A percentile compares a stretch with the other conserved stretches of the same genome.
These are phyloP conservation scores for Allygus modestus DNA, from an alignment of 2,888 invertebrate genomes.

Conservation along the genomic window DNA sequence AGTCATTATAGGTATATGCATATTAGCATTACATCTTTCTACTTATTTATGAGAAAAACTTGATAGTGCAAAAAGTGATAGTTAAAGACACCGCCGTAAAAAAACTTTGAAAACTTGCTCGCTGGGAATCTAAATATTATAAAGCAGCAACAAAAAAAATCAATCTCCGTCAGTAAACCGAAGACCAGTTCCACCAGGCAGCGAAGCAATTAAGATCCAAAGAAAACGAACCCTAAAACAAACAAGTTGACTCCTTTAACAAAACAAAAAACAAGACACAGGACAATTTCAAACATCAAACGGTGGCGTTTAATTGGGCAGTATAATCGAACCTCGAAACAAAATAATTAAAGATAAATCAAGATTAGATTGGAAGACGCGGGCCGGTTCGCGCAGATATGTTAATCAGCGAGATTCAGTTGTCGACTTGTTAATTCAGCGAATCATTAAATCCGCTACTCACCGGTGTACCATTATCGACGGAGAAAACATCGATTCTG, in stretches of 20 bases:
- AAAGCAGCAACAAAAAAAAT: too few relatives aligned
- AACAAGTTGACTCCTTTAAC: slow-evolving; percentile 16
- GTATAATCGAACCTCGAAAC: slow-evolving; percentile 5
- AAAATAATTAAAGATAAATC: slow-evolving; percentile 46
- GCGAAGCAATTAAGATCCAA: neutral
- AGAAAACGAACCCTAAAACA: neutral
- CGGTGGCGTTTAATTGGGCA: slow-evolving; percentile 35
- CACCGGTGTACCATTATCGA: slow-evolving; percentile 3
- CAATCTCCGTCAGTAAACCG: neutral
- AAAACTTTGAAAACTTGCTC: too few relatives aligned
- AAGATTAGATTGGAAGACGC: slow-evolving; percentile 14
- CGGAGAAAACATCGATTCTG: neutral
- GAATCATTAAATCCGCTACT: slow-evolving; percentile 14
- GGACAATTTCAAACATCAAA: slow-evolving; percentile 14
- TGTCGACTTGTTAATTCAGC: slow-evolving; percentile 28
- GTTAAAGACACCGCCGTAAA: too few relatives aligned
- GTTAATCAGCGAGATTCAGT: slow-evolving; percentile 42
- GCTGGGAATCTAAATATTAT: too few relatives aligned
- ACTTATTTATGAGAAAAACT: too few relatives aligned
- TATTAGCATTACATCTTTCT: too few relatives aligned
- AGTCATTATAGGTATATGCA: too few relatives aligned
- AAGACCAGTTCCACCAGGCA: slow-evolving; percentile 11
- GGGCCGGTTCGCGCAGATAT: neutral
- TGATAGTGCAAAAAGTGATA: too few relatives aligned
- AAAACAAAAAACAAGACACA: neutral